Evolutionary conservation across 2,888 invertebrate genomes (phyloP).

Genomic region (Amblyjoppa fuscipennis): DNA sequence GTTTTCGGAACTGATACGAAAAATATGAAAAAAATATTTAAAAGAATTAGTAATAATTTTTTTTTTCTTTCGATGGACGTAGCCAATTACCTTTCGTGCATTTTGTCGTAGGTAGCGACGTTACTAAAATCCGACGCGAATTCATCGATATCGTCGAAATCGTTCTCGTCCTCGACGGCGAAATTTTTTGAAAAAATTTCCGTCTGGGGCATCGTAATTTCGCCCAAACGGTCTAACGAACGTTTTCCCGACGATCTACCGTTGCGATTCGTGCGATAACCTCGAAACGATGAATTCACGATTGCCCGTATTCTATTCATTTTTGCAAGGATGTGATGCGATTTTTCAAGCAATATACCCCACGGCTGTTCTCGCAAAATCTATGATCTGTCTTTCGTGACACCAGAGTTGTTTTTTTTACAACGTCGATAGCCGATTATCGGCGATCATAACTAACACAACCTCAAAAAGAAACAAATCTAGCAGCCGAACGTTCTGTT

Average conservation of each 20-base stretch:
- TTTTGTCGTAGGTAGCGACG: constrained; percentile 74
- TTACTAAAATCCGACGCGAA: constrained; percentile 85
- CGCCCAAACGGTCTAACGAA: neutral
- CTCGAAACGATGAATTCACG: constrained; percentile 16
- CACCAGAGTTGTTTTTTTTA: neutral
- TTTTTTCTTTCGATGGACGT: neutral
- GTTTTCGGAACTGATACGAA: too few species aligned
- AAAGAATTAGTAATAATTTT: neutral
- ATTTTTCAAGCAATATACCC: neutral
- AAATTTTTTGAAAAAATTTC: neutral
- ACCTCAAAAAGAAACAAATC: constrained; percentile 1
- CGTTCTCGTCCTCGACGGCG: constrained; percentile 72
- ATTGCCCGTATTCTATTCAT: constrained; percentile 31
- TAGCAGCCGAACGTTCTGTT: neutral
- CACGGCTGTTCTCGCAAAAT: neutral
- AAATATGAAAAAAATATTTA: neutral
- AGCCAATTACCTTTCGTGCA: constrained; percentile 59
- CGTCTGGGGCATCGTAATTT: neutral
- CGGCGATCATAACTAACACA: neutral
- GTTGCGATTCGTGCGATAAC: constrained; percentile 25
- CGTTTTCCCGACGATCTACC: neutral
- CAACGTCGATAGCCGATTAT: neutral
- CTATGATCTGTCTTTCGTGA: neutral
- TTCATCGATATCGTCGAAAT: constrained; percentile 80
- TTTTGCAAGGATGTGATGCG: neutral